Base-by-base conservation (phyloP, 2,797 vertebrate species). In the Oreortyx pictus region DNA sequence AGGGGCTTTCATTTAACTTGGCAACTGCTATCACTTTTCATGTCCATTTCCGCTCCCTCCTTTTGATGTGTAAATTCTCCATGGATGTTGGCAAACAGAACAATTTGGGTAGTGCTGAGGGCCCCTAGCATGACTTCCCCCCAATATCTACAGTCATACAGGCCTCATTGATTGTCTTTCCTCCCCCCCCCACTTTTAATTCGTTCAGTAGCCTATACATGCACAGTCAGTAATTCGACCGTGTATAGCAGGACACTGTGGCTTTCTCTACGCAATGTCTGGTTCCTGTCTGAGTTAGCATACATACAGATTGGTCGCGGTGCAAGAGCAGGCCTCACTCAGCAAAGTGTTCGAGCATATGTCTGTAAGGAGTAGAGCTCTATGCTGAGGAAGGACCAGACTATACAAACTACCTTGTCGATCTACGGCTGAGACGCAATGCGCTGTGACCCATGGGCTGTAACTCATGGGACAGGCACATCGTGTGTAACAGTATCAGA, bases 1-100 rank as follows among this genome's bases (percentile, higher is more conserved):
- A 96, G 96, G 96, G 95, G 88, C 95, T 96, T 97, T 95, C 96
- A 96, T 97, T 97, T 96, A 96, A 96, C 93, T 97, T 97, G 97
- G 97, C 97, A 96, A 95, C 83, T 64, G 74, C 90, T 94, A 93
- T 86, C 94, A 92, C 92, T 93, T 93, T 97, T 96, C 96, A 96
- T 96, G 95, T 96, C 91, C 91, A 92, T 97, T 96, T 97, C 95
- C 95, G 73, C 90, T 88, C 71, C 61, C 74, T 89, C 31, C 91
- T 96, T 97, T 97, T 97, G 96, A 97, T 96, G 96, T 97, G 95
- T 93, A 97, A 97, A 96, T 95, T 95, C 93, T 94, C 92, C 72
- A 82, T 95, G 88, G 59, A 78, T 96, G 96, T 80, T 95, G 96
- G 96, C 94, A 95, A 94, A 95, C 85, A 72, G 91, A 93, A 95